These are phyloP conservation scores for Theonella swinhoei DNA, from an alignment of 37 sponge, comb jelly and placozoan species.

Conservation along the genomic window DNA sequence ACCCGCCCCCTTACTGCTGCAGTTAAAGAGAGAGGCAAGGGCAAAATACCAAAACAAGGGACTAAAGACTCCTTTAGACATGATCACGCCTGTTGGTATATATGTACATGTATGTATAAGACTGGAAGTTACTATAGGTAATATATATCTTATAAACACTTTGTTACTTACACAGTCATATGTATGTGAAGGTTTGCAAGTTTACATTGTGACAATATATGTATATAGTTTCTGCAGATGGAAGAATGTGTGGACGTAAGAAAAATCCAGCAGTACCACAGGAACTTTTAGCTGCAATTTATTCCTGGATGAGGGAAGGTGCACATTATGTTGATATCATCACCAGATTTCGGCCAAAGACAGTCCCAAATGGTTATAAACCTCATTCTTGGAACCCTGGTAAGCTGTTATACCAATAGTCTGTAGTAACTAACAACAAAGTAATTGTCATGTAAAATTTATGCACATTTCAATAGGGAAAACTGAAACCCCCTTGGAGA, in stretches of 20 bases:
- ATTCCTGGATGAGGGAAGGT: slow-evolving; percentile 2
- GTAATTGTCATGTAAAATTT: too few relatives aligned
- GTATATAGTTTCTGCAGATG: neutral
- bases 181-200: too few relatives aligned
- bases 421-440: too few relatives aligned
- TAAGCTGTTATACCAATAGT: neutral
- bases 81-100: slow-evolving; percentile 5
- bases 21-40: slow-evolving; percentile 12
- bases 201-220: neutral
- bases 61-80: neutral
- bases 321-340: neutral
- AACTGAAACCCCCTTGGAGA: too few relatives aligned
- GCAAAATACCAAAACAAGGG: neutral
- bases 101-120: neutral
- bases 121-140: neutral
- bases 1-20: slow-evolving; percentile 14
- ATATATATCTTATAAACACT: too few relatives aligned
- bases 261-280: slow-evolving; percentile 3
- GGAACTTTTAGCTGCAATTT: neutral
- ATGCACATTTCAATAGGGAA: too few relatives aligned
- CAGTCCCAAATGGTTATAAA: slow-evolving; percentile 34
- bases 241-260: neutral
- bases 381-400: slow-evolving; percentile 21
- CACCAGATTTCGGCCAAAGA: neutral
- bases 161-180: too few relatives aligned